These are phyloP conservation scores for Trichoplusia ni DNA, from an alignment of 1,140 invertebrate species.

Conservation along the genomic window DNA sequence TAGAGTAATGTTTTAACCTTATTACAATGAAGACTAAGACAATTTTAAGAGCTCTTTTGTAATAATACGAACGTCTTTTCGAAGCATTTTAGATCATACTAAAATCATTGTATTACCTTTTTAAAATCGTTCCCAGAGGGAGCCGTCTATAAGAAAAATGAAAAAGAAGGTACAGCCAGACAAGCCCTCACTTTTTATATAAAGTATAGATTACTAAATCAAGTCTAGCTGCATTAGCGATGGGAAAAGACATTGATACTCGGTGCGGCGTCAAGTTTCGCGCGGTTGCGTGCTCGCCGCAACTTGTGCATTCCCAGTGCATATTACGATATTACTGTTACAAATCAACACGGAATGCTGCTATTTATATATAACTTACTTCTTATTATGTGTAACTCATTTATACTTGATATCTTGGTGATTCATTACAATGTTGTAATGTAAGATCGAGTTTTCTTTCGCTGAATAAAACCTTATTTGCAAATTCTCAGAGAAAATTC, in stretches of 20 bases:
- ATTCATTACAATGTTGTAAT: background rate
- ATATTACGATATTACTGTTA: conserved; percentile 63
- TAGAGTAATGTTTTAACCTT: too few relatives aligned
- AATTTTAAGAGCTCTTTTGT: too few relatives aligned
- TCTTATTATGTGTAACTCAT: background rate
- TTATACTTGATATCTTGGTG: background rate
- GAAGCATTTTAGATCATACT: too few relatives aligned
- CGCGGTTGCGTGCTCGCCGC: conserved; percentile 62
- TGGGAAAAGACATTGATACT: conserved; percentile 66
- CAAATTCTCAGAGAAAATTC: too few relatives aligned
- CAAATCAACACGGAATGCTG: conserved; percentile 65
- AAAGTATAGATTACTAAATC: conserved; percentile 24
- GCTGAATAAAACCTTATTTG: too few relatives aligned
- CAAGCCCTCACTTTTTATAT: conserved; percentile 14
- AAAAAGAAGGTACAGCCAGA: too few relatives aligned
- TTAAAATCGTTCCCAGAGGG: too few relatives aligned
- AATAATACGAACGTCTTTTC: too few relatives aligned
- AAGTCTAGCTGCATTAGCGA: conserved; percentile 37
- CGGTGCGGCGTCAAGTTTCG: conserved; percentile 58
- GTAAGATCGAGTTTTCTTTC: too few relatives aligned
- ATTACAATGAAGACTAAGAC: too few relatives aligned
- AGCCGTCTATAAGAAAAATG: too few relatives aligned
- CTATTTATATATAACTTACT: background rate
- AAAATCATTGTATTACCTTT: too few relatives aligned
- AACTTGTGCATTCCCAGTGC: conserved; percentile 53